Base-by-base conservation (phyloP, 2,113 vertebrate genomes). In the Axis porcinus region DNA sequence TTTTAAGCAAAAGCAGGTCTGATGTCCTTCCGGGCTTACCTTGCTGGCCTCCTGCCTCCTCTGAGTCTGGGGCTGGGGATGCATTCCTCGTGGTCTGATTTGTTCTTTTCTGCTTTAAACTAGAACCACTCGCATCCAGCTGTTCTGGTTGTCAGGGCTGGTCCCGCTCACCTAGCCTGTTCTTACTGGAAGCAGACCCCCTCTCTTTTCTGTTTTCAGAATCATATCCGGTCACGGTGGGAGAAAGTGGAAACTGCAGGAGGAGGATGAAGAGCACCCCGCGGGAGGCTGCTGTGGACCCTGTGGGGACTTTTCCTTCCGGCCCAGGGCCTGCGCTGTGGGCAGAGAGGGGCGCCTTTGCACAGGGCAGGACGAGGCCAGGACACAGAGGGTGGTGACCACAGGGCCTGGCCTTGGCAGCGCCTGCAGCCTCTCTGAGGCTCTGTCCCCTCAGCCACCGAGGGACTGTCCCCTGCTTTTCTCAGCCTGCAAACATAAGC, bases 161-260 rank as follows among this genome's bases (percentile, higher is more conserved):
- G 83, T 12, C 25, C 21, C 1, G 13, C 16, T 8, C 40, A 1
- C 70, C 54, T 2, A 4, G 5, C 28, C 27, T 10, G 30, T 11
- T 1, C 0, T 2, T 10, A 1, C 43, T 2, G 9, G 23, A 27
- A 28, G 10, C 6, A 10, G 7, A 23, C 0, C 0, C 12, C 30
- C 36, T 7, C 17, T 15, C 3, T n/a, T 40, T 78, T n/a, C 67
- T 58, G 33, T 6, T 50, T 30, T 33, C 11, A 62, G 45, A 6
- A 1, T 1, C 3, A 11, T 4, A 5, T 5, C 4, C 0, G 43
- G 8, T 57, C 23, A 1, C 0, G 3, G 47, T 2, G 43, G 82
- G 82, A 14, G 64, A 33, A 16, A 79, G n/a, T 2, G 0, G 86
- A n/a, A 17, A 36, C 14, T 2, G 2, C 1, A 4, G 23, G 30